These are phyloP conservation scores for Catostomus latipinnis DNA, from an alignment of 2,797 vertebrate genomes.

Conservation along the genomic window DNA sequence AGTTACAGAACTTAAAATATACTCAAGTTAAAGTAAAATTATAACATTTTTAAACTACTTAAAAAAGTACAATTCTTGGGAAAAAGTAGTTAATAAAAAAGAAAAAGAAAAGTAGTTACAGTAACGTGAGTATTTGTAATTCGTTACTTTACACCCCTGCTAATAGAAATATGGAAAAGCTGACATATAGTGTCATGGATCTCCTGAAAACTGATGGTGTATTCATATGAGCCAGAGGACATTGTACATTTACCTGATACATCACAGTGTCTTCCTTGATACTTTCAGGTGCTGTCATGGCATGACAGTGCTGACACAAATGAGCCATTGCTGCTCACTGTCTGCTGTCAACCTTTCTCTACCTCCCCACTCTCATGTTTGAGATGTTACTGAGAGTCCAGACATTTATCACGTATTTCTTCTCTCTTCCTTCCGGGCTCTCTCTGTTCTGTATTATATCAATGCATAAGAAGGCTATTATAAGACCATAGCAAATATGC, in stretches of 20 bases:
- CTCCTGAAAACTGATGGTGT: slow-evolving; percentile 51
- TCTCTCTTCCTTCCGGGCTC: neutral
- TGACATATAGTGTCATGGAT: slow-evolving; percentile 51
- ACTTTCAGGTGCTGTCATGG: slow-evolving; percentile 57
- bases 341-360: neutral
- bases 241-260: slow-evolving; percentile 32
- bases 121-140: no score
- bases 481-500: slow-evolving; percentile 8
- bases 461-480: neutral
- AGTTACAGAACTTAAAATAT: no score
- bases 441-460: neutral
- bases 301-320: neutral
- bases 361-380: neutral
- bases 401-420: slow-evolving; percentile 1
- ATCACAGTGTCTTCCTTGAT: slow-evolving; percentile 43
- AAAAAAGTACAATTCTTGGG: no score
- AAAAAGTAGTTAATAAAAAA: no score
- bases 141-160: neutral
- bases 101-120: no score
- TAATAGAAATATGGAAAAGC: slow-evolving; percentile 54
- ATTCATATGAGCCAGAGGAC: slow-evolving; percentile 57
- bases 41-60: no score
- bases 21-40: no score
- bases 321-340: neutral
- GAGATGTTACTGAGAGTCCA: neutral